phyloP scores from a whole-genome alignment of 2,113 vertebrate species.

The human region DNA sequence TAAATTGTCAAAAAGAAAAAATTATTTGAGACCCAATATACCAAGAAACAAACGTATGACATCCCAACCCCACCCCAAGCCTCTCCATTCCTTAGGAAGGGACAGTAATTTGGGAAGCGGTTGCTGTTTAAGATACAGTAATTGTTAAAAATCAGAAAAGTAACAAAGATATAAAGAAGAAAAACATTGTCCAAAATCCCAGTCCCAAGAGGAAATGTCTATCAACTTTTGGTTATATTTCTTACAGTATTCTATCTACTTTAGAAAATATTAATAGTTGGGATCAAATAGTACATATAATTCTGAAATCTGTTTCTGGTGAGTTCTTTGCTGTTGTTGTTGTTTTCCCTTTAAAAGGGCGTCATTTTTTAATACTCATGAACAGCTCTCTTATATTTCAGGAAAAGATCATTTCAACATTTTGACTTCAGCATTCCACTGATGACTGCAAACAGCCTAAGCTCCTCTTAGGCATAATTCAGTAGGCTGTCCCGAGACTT shows the following conservation, averaged over 20 bases:
- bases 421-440: neutral
- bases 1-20: neutral
- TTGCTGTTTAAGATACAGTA: neutral
- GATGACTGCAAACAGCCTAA: neutral
- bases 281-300: neutral
- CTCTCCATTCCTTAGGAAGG: neutral
- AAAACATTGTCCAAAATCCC: neutral
- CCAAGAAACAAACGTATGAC: neutral
- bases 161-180: neutral
- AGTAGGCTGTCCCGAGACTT: neutral
- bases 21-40: neutral
- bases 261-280: neutral
- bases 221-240: neutral
- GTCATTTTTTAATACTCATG: neutral
- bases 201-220: neutral
- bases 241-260: neutral
- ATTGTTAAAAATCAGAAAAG: neutral
- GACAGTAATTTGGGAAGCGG: neutral
- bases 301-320: neutral
- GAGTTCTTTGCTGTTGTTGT: neutral
- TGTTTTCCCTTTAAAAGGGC: constrained; percentile 27
- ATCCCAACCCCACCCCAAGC: neutral
- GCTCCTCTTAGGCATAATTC: neutral
- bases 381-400: neutral
- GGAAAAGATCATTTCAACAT: neutral